Evolutionary conservation across 2,797 vertebrate genomes (phyloP).

Genomic region (Ara ararauna): DNA sequence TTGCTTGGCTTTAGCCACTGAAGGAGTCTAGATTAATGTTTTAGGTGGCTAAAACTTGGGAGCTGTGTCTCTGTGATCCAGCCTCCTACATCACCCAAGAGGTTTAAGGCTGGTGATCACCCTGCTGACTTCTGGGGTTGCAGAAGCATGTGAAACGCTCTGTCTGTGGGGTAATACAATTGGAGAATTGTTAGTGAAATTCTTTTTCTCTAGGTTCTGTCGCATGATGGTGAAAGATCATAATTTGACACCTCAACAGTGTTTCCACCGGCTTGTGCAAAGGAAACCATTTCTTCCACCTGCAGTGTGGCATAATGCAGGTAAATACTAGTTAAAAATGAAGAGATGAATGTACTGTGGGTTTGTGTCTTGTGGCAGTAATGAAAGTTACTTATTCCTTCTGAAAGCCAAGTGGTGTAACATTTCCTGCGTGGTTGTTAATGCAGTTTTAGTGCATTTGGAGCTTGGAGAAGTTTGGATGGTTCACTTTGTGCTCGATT

Average conservation of each 20-base stretch:
- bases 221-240: neutral
- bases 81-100: rapidly evolving
- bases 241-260: neutral
- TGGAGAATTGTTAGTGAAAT: neutral
- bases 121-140: neutral
- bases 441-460: neutral
- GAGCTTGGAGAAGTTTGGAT: neutral
- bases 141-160: neutral
- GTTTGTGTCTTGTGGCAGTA: neutral
- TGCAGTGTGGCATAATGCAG: conserved; percentile 22
- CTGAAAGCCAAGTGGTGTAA: neutral
- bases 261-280: conserved; percentile 38
- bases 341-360: rapidly evolving
- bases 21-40: neutral
- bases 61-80: neutral
- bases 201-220: conserved; percentile 58
- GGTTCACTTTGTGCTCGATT: neutral
- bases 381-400: neutral
- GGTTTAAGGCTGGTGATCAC: neutral
- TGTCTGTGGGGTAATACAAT: neutral
- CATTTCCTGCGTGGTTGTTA: neutral
- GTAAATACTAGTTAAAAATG: conserved; percentile 19
- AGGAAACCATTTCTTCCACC: neutral
- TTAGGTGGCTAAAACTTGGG: neutral
- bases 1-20: neutral